Base-by-base conservation (phyloP, 2,113 vertebrate species). In the Conger conger region DNA sequence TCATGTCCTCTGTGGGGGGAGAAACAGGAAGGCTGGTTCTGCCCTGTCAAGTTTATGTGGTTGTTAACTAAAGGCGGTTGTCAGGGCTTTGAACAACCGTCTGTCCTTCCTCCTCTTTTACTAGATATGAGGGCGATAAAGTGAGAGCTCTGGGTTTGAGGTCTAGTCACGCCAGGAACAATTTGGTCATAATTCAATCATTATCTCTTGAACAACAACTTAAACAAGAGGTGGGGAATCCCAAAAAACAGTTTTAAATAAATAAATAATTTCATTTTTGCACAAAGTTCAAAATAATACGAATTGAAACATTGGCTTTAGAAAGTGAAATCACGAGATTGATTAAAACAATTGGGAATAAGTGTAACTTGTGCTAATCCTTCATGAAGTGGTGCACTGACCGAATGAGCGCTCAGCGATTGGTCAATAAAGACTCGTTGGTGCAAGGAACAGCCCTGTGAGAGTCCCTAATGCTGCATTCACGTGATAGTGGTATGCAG, bases 51-150 rank as follows among this genome's bases (percentile, higher is more conserved):
- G 36, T 83, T 76, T 37, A 68, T 57, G 27, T 57, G 13, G 60
- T 82, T 53, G 20, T 82, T 82, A 63, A 82, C 82, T 38, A 76
- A 83, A 83, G 11, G 57, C 6, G 36, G 77, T 79, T 79, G 77
- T 79, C 77, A 79, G 36, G 38, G 77, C 68, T 73, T 73, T 79
- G 77, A 38, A 33, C 36, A 79, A 38, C 36, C 11, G 35, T 38
- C 77, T 38, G 63, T 63, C 68, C 38, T 40, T 30, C 68, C 57
- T 23, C 9, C 68, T 33, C n/a, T 13, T 27, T 73, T 73, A 73
- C 68, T 33, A 33, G 68, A 73, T 73, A 73, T 73, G n/a, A 23
- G 18, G 8, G 77, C 23, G 76, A 1, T 68, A 33, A 16, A 35
- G 33, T 18, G 4, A 38, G 17, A 7, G 36, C 17, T 60, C 23